phyloP scores from a whole-genome alignment of 2,113 vertebrate species.

The Campylomormyrus numenius region DNA sequence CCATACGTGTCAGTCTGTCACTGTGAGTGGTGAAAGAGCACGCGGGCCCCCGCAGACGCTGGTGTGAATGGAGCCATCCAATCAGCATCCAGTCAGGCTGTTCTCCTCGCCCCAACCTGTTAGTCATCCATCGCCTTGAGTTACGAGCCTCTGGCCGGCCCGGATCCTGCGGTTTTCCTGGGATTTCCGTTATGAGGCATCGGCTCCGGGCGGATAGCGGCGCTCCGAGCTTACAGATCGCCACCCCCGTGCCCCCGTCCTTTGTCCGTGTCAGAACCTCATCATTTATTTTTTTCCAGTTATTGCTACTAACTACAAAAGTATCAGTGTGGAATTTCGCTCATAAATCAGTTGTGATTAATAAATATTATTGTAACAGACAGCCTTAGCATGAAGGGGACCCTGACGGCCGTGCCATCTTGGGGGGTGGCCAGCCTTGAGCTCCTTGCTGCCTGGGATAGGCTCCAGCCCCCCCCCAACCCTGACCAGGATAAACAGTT shows the following conservation, averaged over 20 bases:
- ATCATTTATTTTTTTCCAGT: not conserved
- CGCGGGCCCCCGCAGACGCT: not conserved
- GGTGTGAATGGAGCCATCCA: not conserved
- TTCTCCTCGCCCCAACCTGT: conserved; percentile 29
- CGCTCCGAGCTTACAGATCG: not conserved
- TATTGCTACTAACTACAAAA: not conserved
- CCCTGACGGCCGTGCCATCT: not conserved
- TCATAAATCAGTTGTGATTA: not conserved
- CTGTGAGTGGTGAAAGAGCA: not conserved
- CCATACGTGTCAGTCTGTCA: not conserved
- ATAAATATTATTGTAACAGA: not conserved
- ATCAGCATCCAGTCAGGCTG: not conserved
- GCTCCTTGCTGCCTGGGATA: not conserved
- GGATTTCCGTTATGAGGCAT: conserved; percentile 7
- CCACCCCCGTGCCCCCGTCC: not conserved
- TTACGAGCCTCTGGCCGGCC: conserved; percentile 22
- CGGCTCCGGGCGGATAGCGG: not conserved
- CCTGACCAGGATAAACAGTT: not conserved
- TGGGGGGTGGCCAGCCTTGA: not conserved
- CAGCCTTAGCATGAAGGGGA: not conserved
- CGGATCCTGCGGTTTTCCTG: conserved; percentile 15
- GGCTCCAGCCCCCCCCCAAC: not conserved
- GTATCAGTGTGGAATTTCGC: not conserved
- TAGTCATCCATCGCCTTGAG: conserved; percentile 33
- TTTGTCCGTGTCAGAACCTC: not conserved